phyloP scores from a whole-genome alignment of 2,888 invertebrate genomes.

The Smittia aterrima region DNA sequence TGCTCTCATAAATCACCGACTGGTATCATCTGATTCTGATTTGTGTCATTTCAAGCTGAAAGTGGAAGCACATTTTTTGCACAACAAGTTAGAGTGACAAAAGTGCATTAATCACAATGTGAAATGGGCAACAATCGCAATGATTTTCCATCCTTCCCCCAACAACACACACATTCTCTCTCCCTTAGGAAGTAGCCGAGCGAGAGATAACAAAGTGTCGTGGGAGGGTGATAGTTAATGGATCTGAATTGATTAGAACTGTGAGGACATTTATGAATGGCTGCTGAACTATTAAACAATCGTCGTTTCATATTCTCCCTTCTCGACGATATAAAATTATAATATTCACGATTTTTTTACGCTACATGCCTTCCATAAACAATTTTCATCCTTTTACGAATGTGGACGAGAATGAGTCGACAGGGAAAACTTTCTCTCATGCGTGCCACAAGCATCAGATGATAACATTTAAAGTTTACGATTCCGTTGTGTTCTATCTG shows the following conservation, averaged over 20 bases:
- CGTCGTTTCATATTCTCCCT: background rate
- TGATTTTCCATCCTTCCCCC: slow-evolving; percentile 7
- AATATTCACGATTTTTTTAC: background rate
- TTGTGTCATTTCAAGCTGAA: background rate
- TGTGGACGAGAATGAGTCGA: background rate
- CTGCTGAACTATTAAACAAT: slow-evolving; percentile 11
- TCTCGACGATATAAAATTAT: background rate
- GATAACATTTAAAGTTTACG: slow-evolving; percentile 7
- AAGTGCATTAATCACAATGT: slow-evolving; percentile 35
- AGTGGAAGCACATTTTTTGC: background rate
- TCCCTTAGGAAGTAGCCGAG: too few relatives aligned
- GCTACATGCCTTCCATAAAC: background rate
- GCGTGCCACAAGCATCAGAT: background rate
- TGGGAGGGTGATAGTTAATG: slow-evolving; percentile 1
- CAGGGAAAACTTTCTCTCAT: background rate
- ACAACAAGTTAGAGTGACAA: slow-evolving; percentile 24
- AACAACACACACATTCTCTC: background rate
- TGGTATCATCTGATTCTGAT: slow-evolving; percentile 4
- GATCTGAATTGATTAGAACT: background rate
- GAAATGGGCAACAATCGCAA: too few relatives aligned
- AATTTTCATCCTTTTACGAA: background rate
- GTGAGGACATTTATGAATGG: background rate
- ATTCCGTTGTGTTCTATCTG: slow-evolving; percentile 27
- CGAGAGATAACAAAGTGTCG: background rate
- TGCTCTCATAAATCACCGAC: slow-evolving; percentile 4